phyloP scores from a whole-genome alignment of 2,888 invertebrate species.

The Drosophila bunnanda region DNA sequence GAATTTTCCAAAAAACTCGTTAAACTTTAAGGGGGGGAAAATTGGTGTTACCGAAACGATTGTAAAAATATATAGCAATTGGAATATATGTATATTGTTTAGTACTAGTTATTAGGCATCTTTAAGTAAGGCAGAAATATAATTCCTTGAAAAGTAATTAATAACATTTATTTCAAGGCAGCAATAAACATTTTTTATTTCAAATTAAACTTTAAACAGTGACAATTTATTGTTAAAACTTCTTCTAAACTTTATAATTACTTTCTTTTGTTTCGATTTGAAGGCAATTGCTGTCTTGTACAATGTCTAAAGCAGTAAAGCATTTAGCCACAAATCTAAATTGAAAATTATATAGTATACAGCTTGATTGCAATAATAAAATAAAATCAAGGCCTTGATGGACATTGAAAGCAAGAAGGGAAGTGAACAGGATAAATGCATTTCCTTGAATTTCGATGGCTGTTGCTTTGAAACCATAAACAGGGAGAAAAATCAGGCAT shows the following conservation, averaged over 20 bases:
- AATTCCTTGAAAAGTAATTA: neutral
- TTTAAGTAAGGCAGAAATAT: neutral
- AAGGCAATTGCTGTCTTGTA: neutral
- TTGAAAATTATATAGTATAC: constrained; percentile 25
- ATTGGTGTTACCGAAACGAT: neutral
- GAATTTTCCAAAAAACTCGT: constrained; percentile 12
- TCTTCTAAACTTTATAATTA: neutral
- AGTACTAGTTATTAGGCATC: neutral
- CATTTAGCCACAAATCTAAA: constrained; percentile 14
- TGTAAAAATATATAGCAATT: neutral
- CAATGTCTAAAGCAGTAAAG: no score
- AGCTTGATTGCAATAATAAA: neutral
- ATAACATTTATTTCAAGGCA: neutral
- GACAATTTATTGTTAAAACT: neutral
- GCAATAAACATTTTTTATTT: neutral
- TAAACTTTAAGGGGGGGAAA: constrained; percentile 8
- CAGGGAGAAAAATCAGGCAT: neutral
- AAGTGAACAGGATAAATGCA: constrained; percentile 1
- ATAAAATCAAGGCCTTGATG: constrained; percentile 18
- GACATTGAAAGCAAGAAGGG: neutral
- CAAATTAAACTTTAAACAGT: neutral
- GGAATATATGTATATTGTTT: neutral
- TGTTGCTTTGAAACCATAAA: neutral
- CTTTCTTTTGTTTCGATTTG: neutral
- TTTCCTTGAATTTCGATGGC: constrained; percentile 14